phyloP scores from a whole-genome alignment of 2,888 invertebrate species.

The Drosophila neonasuta region DNA sequence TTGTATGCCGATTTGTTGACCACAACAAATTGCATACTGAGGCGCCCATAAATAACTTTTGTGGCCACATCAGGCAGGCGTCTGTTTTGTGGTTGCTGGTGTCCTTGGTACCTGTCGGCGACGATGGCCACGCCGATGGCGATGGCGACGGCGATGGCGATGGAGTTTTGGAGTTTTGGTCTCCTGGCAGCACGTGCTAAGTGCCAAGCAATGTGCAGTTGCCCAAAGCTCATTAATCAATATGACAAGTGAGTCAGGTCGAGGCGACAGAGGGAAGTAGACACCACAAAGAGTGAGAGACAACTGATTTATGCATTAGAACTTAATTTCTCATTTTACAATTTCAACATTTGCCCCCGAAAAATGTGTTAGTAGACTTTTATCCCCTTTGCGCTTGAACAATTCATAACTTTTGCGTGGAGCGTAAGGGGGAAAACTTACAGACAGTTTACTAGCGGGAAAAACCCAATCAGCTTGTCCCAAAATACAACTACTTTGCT shows the following conservation, averaged over 20 bases:
- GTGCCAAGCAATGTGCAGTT: slow-evolving; percentile 63
- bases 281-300: neutral
- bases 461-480: slow-evolving; percentile 53
- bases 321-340: slow-evolving; percentile 59
- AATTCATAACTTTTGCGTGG: slow-evolving; percentile 50
- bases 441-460: slow-evolving; percentile 25
- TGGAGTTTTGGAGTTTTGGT: slow-evolving; percentile 18
- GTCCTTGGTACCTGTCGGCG: slow-evolving; percentile 58
- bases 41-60: slow-evolving; percentile 70
- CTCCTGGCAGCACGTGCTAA: slow-evolving; percentile 71
- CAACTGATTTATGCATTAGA: slow-evolving; percentile 69
- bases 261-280: neutral
- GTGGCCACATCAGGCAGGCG: slow-evolving; percentile 11
- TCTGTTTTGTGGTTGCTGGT: slow-evolving; percentile 12
- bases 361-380: slow-evolving; percentile 25
- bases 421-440: slow-evolving; percentile 31
- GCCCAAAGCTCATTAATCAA: slow-evolving; percentile 66
- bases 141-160: neutral
- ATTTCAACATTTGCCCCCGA: slow-evolving; percentile 30
- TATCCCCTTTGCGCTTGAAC: slow-evolving; percentile 46
- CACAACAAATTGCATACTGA: slow-evolving; percentile 75
- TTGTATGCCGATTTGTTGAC: slow-evolving; percentile 76
- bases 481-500: slow-evolving; percentile 2
- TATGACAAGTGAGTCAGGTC: slow-evolving; percentile 36
- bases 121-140: slow-evolving; percentile 1